phyloP scores from a whole-genome alignment of 2,888 invertebrate species.

The Oscheius sp. region DNA sequence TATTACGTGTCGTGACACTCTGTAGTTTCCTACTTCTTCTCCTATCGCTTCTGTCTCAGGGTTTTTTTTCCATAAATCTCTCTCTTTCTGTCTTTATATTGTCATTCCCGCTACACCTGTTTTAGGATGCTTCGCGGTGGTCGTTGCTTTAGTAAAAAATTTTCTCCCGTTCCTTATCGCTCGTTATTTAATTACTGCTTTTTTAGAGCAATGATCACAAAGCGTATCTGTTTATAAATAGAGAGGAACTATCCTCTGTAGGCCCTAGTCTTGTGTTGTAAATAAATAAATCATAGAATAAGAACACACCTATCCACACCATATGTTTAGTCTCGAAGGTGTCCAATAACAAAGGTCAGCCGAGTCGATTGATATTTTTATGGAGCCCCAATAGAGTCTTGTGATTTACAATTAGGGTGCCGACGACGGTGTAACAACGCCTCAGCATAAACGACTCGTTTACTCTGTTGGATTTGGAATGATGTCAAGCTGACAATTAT shows the following conservation, averaged over 20 bases:
- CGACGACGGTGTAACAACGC: constrained; percentile 27
- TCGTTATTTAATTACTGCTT: constrained; percentile 6
- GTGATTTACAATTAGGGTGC: constrained; percentile 33
- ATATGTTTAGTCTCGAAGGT: constrained; percentile 21
- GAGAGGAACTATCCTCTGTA: no score
- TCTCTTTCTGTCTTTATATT: background rate
- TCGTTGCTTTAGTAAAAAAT: constrained; percentile 25
- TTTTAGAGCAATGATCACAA: background rate
- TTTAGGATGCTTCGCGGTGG: constrained; percentile 24
- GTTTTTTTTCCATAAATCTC: constrained; percentile 5
- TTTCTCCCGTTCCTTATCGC: no score
- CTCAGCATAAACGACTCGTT: constrained; percentile 6
- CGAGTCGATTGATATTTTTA: constrained; percentile 29
- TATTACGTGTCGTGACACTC: constrained; percentile 21
- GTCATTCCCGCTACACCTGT: constrained; percentile 5
- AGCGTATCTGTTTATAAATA: no score
- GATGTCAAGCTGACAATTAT: constrained; percentile 10
- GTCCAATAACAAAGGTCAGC: constrained; percentile 29
- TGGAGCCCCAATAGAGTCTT: constrained; percentile 28
- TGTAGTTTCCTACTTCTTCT: background rate
- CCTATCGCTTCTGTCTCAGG: constrained; percentile 27
- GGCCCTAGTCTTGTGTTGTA: no score
- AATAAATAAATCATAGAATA: no score
- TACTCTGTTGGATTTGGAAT: background rate
- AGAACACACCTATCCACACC: background rate